Evolutionary conservation across 1,140 invertebrate genomes (phyloP).

Genomic region (Plodia interpunctella): DNA sequence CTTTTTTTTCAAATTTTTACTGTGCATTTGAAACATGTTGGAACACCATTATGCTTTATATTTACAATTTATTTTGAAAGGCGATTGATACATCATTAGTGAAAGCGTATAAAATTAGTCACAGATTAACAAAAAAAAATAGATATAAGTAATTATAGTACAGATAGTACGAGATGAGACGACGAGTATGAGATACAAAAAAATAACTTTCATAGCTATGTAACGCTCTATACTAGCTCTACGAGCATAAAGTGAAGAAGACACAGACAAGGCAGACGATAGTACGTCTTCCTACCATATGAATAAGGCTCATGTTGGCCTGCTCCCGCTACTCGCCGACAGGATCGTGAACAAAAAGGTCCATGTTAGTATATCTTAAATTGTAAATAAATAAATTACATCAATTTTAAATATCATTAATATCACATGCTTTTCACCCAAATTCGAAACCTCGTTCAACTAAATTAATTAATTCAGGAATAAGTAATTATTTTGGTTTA

Average conservation of each 20-base stretch:
- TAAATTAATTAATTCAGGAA: neutral
- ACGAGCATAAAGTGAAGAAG: conserved; percentile 10
- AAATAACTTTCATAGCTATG: neutral
- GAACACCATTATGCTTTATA: no score
- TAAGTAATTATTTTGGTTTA: no score
- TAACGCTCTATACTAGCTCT: neutral
- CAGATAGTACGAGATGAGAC: no score
- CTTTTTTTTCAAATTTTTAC: no score
- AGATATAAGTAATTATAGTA: neutral
- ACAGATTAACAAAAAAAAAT: neutral
- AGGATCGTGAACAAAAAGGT: conserved; percentile 66
- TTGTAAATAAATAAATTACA: no score
- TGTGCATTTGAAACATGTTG: no score
- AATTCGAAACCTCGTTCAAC: neutral
- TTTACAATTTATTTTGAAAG: no score
- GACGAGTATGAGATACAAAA: neutral
- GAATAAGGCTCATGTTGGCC: conserved; percentile 61
- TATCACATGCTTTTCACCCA: neutral
- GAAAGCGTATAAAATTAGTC: neutral
- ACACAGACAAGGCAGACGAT: conserved; percentile 27
- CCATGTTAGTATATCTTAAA: conserved; percentile 50
- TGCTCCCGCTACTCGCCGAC: conserved; percentile 63
- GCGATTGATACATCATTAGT: neutral
- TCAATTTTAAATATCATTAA: neutral
- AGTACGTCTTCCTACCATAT: conserved; percentile 67